Evolutionary conservation across 2,888 invertebrate species (phyloP).

Genomic region (Amaurobius ferox): DNA sequence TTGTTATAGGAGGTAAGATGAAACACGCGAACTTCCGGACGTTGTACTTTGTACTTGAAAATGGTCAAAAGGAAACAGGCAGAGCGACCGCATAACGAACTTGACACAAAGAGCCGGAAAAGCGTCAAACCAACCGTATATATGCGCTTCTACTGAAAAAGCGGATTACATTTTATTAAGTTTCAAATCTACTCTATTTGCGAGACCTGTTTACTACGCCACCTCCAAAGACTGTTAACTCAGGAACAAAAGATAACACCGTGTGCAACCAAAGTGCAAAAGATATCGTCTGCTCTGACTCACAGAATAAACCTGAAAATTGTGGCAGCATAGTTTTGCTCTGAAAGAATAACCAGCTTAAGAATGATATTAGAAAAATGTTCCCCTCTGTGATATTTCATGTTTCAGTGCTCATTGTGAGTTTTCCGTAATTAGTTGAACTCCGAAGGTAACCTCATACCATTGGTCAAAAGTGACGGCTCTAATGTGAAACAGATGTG

Average conservation of each 20-base stretch:
- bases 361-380: background rate
- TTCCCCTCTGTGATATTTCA: background rate
- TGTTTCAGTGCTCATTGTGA: background rate
- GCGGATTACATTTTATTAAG: constrained; percentile 67
- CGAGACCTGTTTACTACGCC: constrained; percentile 31
- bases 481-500: constrained; percentile 3
- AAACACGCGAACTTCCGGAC: constrained; percentile 38
- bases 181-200: constrained; percentile 24
- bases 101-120: constrained; percentile 65
- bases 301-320: background rate
- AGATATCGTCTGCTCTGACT: constrained; percentile 40
- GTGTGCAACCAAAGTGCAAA: constrained; percentile 34
- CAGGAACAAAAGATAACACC: constrained; percentile 48
- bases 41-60: constrained; percentile 36
- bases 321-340: no score
- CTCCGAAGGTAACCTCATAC: background rate
- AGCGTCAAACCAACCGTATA: constrained; percentile 63
- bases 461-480: constrained; percentile 20
- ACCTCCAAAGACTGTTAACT: background rate
- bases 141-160: constrained; percentile 19
- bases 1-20: constrained; percentile 28
- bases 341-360: background rate
- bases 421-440: background rate
- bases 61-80: constrained; percentile 43
- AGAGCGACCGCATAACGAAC: constrained; percentile 46